phyloP scores from a whole-genome alignment of 35 echinoderm and acorn worm genomes.

The Apostichopus parvimensis region DNA sequence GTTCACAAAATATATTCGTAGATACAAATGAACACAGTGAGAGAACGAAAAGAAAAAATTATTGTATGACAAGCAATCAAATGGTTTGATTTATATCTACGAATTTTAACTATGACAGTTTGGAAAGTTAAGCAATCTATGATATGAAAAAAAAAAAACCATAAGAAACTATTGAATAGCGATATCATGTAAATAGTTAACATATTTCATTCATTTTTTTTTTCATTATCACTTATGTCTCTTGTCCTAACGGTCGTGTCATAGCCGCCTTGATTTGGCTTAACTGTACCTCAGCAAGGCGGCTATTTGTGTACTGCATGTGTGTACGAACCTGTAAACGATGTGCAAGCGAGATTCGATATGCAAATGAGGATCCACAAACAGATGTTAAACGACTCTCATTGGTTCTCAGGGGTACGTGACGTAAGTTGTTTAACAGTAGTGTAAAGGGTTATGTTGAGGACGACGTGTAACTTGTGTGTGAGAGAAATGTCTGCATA shows the following conservation, averaged over 20 bases:
- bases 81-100: too few relatives aligned
- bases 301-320: not conserved
- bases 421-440: not conserved
- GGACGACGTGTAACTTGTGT: not conserved
- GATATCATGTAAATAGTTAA: not conserved
- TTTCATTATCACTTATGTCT: slow-evolving; percentile 5
- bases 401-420: slow-evolving; percentile 16
- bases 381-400: not conserved
- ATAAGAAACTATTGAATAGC: not conserved
- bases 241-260: not conserved
- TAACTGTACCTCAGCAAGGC: not conserved
- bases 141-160: too few relatives aligned
- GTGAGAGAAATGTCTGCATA: not conserved
- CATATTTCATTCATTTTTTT: not conserved
- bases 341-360: not conserved
- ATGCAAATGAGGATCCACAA: not conserved
- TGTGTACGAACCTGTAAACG: not conserved
- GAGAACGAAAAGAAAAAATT: not conserved
- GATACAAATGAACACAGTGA: not conserved
- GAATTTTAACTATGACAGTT: too few relatives aligned
- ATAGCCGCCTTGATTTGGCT: too few relatives aligned
- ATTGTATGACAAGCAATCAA: not conserved
- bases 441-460: not conserved
- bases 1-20: not conserved
- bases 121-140: too few relatives aligned